Percentiles rank a stretch among this genome's conserved stretches.
These are phyloP conservation scores for Anastrepha obliqua DNA, from an alignment of 1,140 invertebrate species.

Conservation along the genomic window DNA sequence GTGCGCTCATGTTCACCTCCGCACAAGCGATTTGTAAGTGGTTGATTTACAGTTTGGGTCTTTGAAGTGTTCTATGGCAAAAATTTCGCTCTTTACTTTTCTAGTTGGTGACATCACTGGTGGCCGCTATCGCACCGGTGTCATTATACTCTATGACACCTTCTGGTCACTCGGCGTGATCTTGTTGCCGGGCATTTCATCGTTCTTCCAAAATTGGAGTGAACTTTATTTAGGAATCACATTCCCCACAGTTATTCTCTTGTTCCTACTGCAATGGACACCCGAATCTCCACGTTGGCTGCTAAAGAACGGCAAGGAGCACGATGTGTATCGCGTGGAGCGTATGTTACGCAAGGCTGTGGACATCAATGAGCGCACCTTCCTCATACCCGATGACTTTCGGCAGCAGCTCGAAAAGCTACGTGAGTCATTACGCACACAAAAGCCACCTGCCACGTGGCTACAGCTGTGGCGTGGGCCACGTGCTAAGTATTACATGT, in stretches of 20 bases:
- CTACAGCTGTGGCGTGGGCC: conserved; percentile 68
- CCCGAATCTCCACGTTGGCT: conserved; percentile 75
- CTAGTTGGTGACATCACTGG: conserved; percentile 72
- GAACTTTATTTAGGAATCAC: conserved; percentile 74
- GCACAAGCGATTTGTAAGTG: conserved; percentile 73
- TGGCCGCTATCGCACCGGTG: conserved; percentile 71
- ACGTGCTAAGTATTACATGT: conserved; percentile 67
- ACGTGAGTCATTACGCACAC: conserved; percentile 64
- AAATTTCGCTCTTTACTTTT: neutral
- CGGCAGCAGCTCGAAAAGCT: conserved; percentile 66
- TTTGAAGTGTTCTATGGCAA: neutral
- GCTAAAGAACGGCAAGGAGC: conserved; percentile 65
- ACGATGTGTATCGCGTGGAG: conserved; percentile 66
- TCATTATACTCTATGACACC: conserved; percentile 74
- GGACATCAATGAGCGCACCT: conserved; percentile 70
- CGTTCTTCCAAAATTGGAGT: conserved; percentile 73
- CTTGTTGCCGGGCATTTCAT: conserved; percentile 71
- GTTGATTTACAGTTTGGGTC: neutral
- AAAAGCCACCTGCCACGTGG: conserved; percentile 66
- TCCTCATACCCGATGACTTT: conserved; percentile 70
- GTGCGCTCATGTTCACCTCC: conserved; percentile 72
- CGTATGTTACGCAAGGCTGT: conserved; percentile 70
- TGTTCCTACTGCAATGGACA: conserved; percentile 73
- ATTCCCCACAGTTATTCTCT: conserved; percentile 72
- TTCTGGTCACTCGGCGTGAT: conserved; percentile 75